phyloP scores from a whole-genome alignment of 2,113 vertebrate genomes.

The Oplegnathus fasciatus region DNA sequence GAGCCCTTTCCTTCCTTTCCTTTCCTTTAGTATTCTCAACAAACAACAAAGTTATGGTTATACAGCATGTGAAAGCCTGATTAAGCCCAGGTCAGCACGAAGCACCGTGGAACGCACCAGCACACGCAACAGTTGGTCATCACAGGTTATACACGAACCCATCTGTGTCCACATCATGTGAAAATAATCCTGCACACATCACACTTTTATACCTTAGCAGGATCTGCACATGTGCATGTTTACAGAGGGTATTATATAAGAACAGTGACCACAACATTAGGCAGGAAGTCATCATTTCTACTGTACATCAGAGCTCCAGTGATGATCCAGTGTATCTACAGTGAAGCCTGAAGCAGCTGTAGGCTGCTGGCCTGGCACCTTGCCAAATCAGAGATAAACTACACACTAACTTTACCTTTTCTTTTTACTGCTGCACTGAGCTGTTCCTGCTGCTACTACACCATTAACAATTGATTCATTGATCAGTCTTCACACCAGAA shows the following conservation, averaged over 20 bases:
- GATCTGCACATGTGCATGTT: slow-evolving; percentile 1
- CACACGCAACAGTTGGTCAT: slow-evolving; percentile 7
- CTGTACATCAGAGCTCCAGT: slow-evolving; percentile 12
- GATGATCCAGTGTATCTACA: slow-evolving; percentile 1
- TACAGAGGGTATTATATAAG: neutral
- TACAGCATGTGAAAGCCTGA: slow-evolving; percentile 22
- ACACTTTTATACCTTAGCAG: neutral
- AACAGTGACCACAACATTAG: slow-evolving; percentile 19
- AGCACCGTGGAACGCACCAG: slow-evolving; percentile 16
- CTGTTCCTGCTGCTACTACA: neutral
- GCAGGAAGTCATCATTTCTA: neutral
- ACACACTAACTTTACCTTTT: slow-evolving; percentile 47
- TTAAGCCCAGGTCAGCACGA: slow-evolving; percentile 42
- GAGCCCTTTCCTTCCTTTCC: slow-evolving; percentile 50
- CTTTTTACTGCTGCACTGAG: slow-evolving; percentile 19
- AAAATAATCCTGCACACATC: neutral
- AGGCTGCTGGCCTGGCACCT: slow-evolving; percentile 46
- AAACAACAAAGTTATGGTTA: slow-evolving; percentile 42
- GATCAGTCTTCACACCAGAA: neutral
- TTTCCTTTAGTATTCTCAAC: slow-evolving; percentile 27
- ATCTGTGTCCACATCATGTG: slow-evolving; percentile 7
- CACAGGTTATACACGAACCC: neutral
- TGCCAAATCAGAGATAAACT: slow-evolving; percentile 34
- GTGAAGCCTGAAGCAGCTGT: slow-evolving; percentile 40
- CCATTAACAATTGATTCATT: neutral